Evolutionary conservation across 2,888 invertebrate species (phyloP), one percentile per base, ranked within the genome.

Genomic region (Odontomyia ornata): DNA sequence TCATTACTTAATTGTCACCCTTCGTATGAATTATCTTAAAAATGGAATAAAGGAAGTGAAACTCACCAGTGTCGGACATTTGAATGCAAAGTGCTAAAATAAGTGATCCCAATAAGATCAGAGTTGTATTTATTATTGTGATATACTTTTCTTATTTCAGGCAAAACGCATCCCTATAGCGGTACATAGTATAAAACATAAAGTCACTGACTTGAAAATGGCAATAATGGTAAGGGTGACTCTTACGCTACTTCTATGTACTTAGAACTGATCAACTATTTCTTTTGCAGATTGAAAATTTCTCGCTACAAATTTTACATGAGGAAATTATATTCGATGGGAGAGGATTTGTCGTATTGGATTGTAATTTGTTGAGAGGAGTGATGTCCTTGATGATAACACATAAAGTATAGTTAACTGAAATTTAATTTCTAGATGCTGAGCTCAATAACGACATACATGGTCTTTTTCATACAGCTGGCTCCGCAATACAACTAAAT

Each of bases 381-480:
- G 73, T 73, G 60, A n/a, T n/a, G n/a, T n/a, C n/a, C n/a, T n/a
- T n/a, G n/a, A n/a, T n/a, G n/a, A n/a, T n/a, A n/a, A n/a, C n/a
- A n/a, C n/a, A n/a, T n/a, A n/a, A n/a, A n/a, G 25, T 28, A 28
- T 27, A 13, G 11, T 67, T 13, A 36, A 30, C 36, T 67, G 18
- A 15, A 67, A 30, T 56, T 56, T 47, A 47, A n/a, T 27, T 73
- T 73, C 25, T 23, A 73, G 60, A 73, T 73, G 57, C 11, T 73
- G 7, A 60, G 60, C 18, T 73, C 73, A 3, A 73, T 73, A 13
- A 57, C 60, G 13, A 73, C 56, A 11, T 72, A 72, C 21, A 72
- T 72, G 72, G 72, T 72, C 1, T 52, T 72, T 28, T 52, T 73
- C 21, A 73, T 73, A n/a, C 73, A 73, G 60, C 43, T 73, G 2